A percentile compares a stretch with the other conserved stretches of the same genome.
phyloP scores from a whole-genome alignment of 2,797 vertebrate genomes.

The Enteromius radiatus region DNA sequence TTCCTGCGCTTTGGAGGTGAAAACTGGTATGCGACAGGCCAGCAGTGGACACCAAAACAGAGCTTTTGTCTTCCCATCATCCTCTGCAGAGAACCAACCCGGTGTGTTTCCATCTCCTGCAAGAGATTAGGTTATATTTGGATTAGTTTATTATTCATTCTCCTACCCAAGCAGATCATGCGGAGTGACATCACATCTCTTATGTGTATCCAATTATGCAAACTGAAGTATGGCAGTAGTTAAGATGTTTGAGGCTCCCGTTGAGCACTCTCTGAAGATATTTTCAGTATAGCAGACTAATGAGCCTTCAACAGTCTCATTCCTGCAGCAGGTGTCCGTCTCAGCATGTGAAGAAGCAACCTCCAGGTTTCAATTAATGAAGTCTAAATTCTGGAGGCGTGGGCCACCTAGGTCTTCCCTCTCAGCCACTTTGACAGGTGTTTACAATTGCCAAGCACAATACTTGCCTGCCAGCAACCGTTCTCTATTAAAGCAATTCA shows the following conservation, averaged over 20 bases:
- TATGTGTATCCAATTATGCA: constrained; percentile 25
- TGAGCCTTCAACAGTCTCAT: constrained; percentile 50
- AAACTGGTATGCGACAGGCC: constrained; percentile 85
- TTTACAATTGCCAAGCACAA: constrained; percentile 59
- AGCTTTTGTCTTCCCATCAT: constrained; percentile 84
- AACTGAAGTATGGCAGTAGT: constrained; percentile 23
- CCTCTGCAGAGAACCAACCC: constrained; percentile 90
- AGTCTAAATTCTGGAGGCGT: constrained; percentile 59
- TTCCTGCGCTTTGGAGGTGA: constrained; percentile 83
- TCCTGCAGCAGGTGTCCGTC: constrained; percentile 69
- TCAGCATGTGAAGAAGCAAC: constrained; percentile 65
- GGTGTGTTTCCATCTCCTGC: constrained; percentile 92
- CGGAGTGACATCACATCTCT: not conserved
- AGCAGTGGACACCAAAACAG: constrained; percentile 89
- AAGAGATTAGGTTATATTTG: not conserved
- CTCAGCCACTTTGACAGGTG: constrained; percentile 63
- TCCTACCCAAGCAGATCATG: not conserved
- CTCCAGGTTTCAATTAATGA: constrained; percentile 67
- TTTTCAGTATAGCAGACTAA: constrained; percentile 56
- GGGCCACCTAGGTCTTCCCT: constrained; percentile 49
- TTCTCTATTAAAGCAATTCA: constrained; percentile 55
- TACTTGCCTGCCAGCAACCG: constrained; percentile 57
- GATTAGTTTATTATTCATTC: not conserved
- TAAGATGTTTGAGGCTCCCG: constrained; percentile 6
- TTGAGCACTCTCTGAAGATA: constrained; percentile 21